Percentiles rank a stretch among this genome's conserved stretches.
Evolutionary conservation across 2,888 invertebrate genomes (phyloP).

Genomic region (Sycophila texana): DNA sequence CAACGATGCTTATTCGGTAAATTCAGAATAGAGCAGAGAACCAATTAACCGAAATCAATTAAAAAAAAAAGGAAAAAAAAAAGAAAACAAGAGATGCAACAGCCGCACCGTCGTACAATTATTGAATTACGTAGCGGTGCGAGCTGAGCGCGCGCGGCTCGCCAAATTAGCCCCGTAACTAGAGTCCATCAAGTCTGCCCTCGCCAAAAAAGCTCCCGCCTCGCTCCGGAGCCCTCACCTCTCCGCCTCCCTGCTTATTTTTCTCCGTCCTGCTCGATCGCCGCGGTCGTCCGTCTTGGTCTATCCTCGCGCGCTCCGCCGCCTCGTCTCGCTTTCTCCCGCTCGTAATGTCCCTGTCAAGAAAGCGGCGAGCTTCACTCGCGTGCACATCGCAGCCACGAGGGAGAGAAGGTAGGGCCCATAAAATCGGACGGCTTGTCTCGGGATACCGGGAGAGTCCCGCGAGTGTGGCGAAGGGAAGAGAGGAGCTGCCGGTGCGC

Average conservation of each 20-base stretch:
- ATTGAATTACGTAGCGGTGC: slow-evolving; percentile 11
- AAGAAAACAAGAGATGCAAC: background rate
- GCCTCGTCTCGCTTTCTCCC: slow-evolving; percentile 25
- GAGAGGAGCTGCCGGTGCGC: slow-evolving; percentile 28
- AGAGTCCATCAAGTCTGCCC: slow-evolving; percentile 23
- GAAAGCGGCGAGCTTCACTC: slow-evolving; percentile 70
- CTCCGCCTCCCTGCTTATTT: slow-evolving; percentile 51
- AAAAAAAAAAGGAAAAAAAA: background rate
- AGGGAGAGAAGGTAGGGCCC: slow-evolving; percentile 56
- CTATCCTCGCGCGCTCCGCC: slow-evolving; percentile 34
- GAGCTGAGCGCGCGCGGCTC: background rate
- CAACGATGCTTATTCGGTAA: no score
- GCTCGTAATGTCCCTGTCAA: slow-evolving; percentile 72
- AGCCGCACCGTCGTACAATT: background rate
- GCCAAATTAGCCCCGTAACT: slow-evolving; percentile 28
- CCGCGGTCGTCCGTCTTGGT: slow-evolving; percentile 33
- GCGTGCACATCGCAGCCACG: slow-evolving; percentile 44
- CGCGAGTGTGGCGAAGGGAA: slow-evolving; percentile 40
- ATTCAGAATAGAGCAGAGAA: no score
- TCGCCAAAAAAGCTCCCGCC: slow-evolving; percentile 44
- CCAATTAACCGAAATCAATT: no score
- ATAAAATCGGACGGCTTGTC: slow-evolving; percentile 69
- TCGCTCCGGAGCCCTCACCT: slow-evolving; percentile 42
- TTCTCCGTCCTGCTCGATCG: slow-evolving; percentile 38
- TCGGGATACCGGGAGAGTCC: slow-evolving; percentile 58